These are phyloP conservation scores for Archaeoteleia sp. DNA, from an alignment of 2,888 invertebrate genomes.

Conservation along the genomic window DNA sequence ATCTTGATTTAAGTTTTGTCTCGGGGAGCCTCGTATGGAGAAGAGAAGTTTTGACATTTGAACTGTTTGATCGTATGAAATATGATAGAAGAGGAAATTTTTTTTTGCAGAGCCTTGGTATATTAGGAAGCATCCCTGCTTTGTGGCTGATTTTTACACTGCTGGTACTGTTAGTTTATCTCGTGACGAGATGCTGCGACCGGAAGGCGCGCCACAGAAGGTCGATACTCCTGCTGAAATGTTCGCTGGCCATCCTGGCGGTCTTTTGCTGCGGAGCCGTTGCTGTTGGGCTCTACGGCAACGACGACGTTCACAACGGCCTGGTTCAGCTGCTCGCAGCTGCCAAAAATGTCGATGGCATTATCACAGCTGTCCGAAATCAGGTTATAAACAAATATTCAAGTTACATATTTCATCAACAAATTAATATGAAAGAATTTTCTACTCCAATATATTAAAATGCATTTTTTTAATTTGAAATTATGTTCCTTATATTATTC, in stretches of 20 bases:
- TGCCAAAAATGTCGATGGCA: constrained; percentile 86
- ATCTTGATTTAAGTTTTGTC: too few relatives aligned
- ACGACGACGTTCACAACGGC: constrained; percentile 92
- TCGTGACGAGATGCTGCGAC: constrained; percentile 96
- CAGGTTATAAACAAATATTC: too few relatives aligned
- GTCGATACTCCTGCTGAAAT: constrained; percentile 91
- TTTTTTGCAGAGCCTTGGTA: constrained; percentile 89
- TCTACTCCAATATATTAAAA: too few relatives aligned
- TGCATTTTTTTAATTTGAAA: too few relatives aligned
- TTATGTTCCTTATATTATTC: too few relatives aligned
- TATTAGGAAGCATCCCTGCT: constrained; percentile 94
- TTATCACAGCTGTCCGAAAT: constrained; percentile 87
- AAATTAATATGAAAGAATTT: too few relatives aligned
- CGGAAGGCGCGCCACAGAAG: constrained; percentile 91
- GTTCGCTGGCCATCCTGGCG: constrained; percentile 85
- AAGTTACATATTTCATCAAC: too few relatives aligned
- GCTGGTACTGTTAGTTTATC: constrained; percentile 90
- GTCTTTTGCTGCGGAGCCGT: constrained; percentile 93
- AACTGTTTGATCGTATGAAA: not conserved
- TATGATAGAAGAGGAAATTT: constrained; percentile 7
- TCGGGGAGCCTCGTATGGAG: not conserved
- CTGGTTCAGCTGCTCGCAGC: constrained; percentile 87
- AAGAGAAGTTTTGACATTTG: not conserved
- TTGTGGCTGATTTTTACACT: constrained; percentile 94
- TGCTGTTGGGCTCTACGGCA: constrained; percentile 93